phyloP scores from a whole-genome alignment of 35 echinoderm and acorn worm genomes.

The Heliocidaris erythrogramma region DNA sequence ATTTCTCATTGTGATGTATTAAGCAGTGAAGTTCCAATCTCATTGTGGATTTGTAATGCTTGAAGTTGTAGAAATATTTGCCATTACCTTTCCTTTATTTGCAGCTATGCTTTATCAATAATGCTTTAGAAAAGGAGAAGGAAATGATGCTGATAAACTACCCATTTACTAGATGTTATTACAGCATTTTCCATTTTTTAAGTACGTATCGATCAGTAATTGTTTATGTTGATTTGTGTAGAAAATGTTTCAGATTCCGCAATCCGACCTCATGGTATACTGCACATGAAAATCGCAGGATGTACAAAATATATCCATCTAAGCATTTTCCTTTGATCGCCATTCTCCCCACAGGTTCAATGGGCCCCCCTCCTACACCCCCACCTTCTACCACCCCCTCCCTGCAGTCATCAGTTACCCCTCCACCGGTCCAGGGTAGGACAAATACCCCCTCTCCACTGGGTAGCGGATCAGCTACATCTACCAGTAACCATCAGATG shows the following conservation, averaged over 20 bases:
- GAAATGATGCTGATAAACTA: neutral
- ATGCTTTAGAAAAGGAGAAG: neutral
- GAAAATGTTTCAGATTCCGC: neutral
- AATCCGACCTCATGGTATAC: neutral
- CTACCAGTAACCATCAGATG: conserved; percentile 47
- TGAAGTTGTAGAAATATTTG: neutral
- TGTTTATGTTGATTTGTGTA: too few relatives aligned
- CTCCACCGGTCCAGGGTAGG: conserved; percentile 42
- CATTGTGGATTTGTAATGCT: neutral
- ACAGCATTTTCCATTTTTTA: too few relatives aligned
- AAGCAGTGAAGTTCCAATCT: neutral
- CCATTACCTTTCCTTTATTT: neutral
- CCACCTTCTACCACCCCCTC: conserved; percentile 58
- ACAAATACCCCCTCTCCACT: conserved; percentile 35
- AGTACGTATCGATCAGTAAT: too few relatives aligned
- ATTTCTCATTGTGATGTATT: neutral
- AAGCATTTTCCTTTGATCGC: neutral
- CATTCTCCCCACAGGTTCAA: conserved; percentile 53
- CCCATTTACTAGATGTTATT: too few relatives aligned
- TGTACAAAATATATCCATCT: neutral
- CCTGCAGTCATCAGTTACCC: conserved; percentile 39
- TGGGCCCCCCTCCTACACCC: conserved; percentile 79
- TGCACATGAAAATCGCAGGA: neutral
- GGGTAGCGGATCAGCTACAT: conserved; percentile 30
- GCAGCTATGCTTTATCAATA: neutral